Evolutionary conservation across 2,797 vertebrate species (phyloP).

Genomic region (Tachyglossus aculeatus): DNA sequence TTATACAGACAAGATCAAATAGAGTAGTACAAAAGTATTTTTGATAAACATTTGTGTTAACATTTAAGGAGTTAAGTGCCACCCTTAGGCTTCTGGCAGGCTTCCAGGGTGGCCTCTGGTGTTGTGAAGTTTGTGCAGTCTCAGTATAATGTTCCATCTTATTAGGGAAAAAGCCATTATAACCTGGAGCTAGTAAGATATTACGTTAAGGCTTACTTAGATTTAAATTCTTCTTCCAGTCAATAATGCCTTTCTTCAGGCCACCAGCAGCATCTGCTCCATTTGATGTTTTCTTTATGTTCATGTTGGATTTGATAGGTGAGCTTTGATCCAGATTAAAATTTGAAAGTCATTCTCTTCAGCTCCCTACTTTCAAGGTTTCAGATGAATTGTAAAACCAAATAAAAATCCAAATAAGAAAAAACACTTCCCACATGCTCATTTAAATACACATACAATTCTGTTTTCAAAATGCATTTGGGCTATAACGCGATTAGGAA

Average conservation of each 20-base stretch:
- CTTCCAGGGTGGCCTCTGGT: not conserved
- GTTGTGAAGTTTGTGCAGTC: conserved; percentile 31
- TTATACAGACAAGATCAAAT: not conserved
- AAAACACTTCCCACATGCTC: conserved; percentile 39
- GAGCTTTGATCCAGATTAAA: conserved; percentile 42
- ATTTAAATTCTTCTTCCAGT: conserved; percentile 34
- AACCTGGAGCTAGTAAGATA: conserved; percentile 4
- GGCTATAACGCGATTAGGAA: too few relatives aligned
- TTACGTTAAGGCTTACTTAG: conserved; percentile 18
- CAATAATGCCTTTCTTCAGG: conserved; percentile 39
- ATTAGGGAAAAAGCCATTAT: conserved; percentile 29
- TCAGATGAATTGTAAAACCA: conserved; percentile 54
- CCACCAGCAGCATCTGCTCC: not conserved
- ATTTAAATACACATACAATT: conserved; percentile 44
- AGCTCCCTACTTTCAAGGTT: conserved; percentile 34
- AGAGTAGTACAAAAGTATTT: not conserved
- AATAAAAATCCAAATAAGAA: conserved; percentile 50
- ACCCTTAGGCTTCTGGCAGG: not conserved
- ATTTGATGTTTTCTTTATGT: conserved; percentile 34
- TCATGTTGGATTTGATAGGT: conserved; percentile 34
- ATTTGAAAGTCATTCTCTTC: conserved; percentile 32
- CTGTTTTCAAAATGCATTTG: conserved; percentile 47
- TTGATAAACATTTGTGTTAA: conserved; percentile 6
- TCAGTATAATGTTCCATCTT: conserved; percentile 37
- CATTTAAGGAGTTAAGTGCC: not conserved